These are phyloP conservation scores for Dicyrtomina minuta DNA, from an alignment of 2,888 invertebrate genomes.

Conservation along the genomic window DNA sequence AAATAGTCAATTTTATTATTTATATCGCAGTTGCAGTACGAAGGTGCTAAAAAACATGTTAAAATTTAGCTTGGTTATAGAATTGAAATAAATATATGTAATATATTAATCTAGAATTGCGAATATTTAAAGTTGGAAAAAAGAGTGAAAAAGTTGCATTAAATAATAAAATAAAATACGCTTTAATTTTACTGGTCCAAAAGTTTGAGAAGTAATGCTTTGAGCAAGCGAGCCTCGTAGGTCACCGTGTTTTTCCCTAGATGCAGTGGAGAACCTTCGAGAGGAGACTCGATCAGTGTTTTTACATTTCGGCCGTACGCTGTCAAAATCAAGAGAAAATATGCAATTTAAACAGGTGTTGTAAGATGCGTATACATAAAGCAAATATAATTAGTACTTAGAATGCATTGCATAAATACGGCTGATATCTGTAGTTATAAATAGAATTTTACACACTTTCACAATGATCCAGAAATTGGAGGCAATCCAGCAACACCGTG, in stretches of 20 bases:
- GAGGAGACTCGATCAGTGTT: slow-evolving; percentile 77
- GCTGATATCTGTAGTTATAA: background rate
- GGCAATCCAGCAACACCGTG: slow-evolving; percentile 80
- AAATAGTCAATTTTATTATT: background rate
- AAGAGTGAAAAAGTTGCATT: too few relatives aligned
- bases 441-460: slow-evolving; percentile 63
- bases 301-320: slow-evolving; percentile 81
- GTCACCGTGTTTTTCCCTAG: slow-evolving; percentile 85
- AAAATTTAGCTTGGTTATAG: too few relatives aligned
- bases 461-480: slow-evolving; percentile 85
- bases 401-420: background rate
- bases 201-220: slow-evolving; percentile 74
- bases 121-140: too few relatives aligned
- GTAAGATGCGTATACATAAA: slow-evolving; percentile 22
- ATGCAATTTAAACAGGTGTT: slow-evolving; percentile 29
- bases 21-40: too few relatives aligned
- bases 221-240: slow-evolving; percentile 81
- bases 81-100: too few relatives aligned
- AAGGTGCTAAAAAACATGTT: too few relatives aligned
- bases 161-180: too few relatives aligned
- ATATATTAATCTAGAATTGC: too few relatives aligned
- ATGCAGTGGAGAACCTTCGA: slow-evolving; percentile 69
- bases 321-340: slow-evolving; percentile 56
- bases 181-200: slow-evolving; percentile 44
- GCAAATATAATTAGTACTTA: background rate